Percentiles rank a stretch among this genome's conserved stretches.
These are phyloP conservation scores for Leptogaster cylindrica DNA, from an alignment of 2,888 invertebrate genomes.

Conservation along the genomic window DNA sequence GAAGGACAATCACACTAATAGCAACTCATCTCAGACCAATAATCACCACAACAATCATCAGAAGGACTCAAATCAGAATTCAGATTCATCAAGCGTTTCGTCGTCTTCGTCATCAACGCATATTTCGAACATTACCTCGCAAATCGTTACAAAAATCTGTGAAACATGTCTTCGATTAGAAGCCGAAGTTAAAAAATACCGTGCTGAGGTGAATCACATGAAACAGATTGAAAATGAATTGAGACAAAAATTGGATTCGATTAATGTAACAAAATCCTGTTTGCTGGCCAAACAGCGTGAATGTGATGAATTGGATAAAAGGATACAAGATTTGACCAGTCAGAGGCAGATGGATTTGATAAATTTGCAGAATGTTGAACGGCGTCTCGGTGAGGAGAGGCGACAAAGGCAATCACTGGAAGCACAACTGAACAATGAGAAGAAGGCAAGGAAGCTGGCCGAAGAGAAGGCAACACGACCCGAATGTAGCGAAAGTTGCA, in stretches of 20 bases:
- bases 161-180: constrained; percentile 61
- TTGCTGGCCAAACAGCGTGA: constrained; percentile 75
- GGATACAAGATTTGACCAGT: constrained; percentile 75
- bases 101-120: constrained; percentile 55
- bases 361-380: constrained; percentile 76
- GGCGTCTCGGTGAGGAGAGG: constrained; percentile 81
- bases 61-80: constrained; percentile 52
- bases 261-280: constrained; percentile 76
- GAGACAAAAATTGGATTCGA: constrained; percentile 63
- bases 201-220: constrained; percentile 60
- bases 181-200: constrained; percentile 60
- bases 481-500: constrained; percentile 73
- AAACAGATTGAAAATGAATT: constrained; percentile 62
- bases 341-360: constrained; percentile 81
- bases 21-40: constrained; percentile 18
- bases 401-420: constrained; percentile 77
- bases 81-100: constrained; percentile 55
- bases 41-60: constrained; percentile 49
- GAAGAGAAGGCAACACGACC: constrained; percentile 63
- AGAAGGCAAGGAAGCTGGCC: constrained; percentile 70
- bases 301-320: constrained; percentile 85
- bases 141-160: constrained; percentile 61
- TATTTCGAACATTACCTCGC: constrained; percentile 59
- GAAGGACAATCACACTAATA: constrained; percentile 60
- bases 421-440: constrained; percentile 74